Conservation (phyloP, 2,888 invertebrate species). For the Diaprepes abbreviatus region DNA sequence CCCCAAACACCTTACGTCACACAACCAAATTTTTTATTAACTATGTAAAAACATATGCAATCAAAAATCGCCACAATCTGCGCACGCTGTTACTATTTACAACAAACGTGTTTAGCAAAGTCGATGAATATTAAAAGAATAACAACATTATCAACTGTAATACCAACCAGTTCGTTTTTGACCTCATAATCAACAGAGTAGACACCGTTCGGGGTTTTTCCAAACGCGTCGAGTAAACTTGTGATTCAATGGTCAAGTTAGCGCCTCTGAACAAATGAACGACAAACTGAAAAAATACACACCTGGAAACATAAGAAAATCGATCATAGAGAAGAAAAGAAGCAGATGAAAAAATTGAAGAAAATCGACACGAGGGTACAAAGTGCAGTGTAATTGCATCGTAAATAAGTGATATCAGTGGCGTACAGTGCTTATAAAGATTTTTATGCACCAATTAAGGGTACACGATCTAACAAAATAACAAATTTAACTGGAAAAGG, state of each 20-base stretch:
- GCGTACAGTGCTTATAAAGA: too few relatives aligned
- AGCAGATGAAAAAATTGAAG: background rate
- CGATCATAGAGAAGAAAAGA: background rate
- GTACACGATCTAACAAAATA: too few relatives aligned
- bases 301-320: background rate
- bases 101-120: too few relatives aligned
- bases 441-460: too few relatives aligned
- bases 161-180: background rate
- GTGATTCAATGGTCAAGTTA: too few relatives aligned
- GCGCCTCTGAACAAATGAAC: background rate
- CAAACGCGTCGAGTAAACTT: too few relatives aligned
- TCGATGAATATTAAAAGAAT: background rate
- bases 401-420: background rate
- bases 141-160: background rate
- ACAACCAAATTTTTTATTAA: too few relatives aligned
- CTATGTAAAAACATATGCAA: too few relatives aligned
- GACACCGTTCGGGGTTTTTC: background rate
- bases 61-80: too few relatives aligned
- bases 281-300: background rate
- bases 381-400: background rate
- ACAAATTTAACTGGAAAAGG: too few relatives aligned
- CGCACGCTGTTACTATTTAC: too few relatives aligned
- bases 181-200: background rate
- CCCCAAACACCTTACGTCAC: too few relatives aligned
- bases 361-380: background rate